Evolutionary conservation across 2,113 vertebrate species (phyloP), one percentile per base, ranked within the genome.

Genomic region (Platysternon megacephalum): DNA sequence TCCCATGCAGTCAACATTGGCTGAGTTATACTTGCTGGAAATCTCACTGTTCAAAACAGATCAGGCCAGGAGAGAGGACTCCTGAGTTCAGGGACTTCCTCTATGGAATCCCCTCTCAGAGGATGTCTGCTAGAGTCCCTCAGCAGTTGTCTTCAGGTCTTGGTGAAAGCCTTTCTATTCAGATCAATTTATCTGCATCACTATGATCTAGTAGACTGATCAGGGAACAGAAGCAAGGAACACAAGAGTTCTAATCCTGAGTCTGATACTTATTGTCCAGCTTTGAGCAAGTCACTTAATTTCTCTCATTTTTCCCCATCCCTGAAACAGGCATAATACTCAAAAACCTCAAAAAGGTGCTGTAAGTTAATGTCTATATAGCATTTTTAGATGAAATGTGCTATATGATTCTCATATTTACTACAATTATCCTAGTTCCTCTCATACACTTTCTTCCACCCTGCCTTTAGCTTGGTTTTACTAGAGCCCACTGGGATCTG

Each of bases 1-100:
- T 74, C 94, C 92, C 81, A 83, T 89, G 90, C 88, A 96, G 95
- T 94, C 3, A 42, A 94, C 91, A 86, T 16, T 72, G 85, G 87
- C 95, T 46, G 79, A 89, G 81, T 65, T 65, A 52, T 2, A 4
- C 81, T 92, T 90, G 65, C 84, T 84, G 84, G 44, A 94, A 82
- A 79, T 89, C 89, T 90, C 1, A 0, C 55, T 26, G 29, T 84
- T 92, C 83, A 86, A 81, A 91, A 55, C 4, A 84, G 80, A 86
- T 80, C 0, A 29, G 88, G 90, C 16, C 72, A 80, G 61, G 52
- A 93, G 74, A 82, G 4, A 86, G 49, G 65, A 85, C 80, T 95
- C 68, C 87, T 90, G 68, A 68, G 0, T 46, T 95, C 51, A 72
- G 84, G 83, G 94, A 95, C 82, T 84, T 35, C 81, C 91, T 61